phyloP scores from a whole-genome alignment of 2,888 invertebrate genomes.

The Ectemnius lituratus region DNA sequence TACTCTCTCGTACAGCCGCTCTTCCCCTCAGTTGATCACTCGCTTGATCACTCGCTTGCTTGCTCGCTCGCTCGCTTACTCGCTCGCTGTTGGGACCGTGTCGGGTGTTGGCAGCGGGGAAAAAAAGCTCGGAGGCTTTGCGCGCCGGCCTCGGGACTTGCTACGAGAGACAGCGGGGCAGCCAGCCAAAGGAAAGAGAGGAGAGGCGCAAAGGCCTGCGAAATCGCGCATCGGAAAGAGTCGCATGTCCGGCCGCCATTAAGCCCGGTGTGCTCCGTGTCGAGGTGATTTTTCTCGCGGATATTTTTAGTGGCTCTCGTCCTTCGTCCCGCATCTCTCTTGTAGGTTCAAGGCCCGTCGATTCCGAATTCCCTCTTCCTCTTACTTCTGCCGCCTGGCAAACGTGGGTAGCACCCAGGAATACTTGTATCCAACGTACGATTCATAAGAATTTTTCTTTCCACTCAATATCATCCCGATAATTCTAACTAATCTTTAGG shows the following conservation, averaged over 20 bases:
- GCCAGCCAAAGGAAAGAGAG: not conserved
- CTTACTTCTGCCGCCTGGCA: not conserved
- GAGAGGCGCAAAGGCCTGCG: too few species aligned
- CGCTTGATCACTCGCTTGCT: not conserved
- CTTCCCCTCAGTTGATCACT: too few species aligned
- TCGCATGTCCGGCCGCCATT: constrained; percentile 63
- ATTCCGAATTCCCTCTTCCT: constrained; percentile 21
- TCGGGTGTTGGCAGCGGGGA: not conserved
- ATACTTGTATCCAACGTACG: too few species aligned
- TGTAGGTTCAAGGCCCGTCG: constrained; percentile 70
- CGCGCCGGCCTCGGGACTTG: not conserved
- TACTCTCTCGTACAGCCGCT: too few species aligned
- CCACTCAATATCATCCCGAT: not conserved
- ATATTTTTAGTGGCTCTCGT: constrained; percentile 73
- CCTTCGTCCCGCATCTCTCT: constrained; percentile 68
- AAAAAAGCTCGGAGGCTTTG: not conserved
- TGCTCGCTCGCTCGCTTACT: too few species aligned
- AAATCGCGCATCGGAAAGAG: constrained; percentile 49
- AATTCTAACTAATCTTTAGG: constrained; percentile 1
- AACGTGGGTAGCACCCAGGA: not conserved
- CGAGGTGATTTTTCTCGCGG: constrained; percentile 65
- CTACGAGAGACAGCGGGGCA: too few species aligned
- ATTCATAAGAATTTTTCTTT: too few species aligned
- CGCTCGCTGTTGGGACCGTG: too few species aligned
- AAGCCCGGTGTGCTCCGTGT: constrained; percentile 66